Percentiles rank a stretch among this genome's conserved stretches.
Evolutionary conservation across 1,140 invertebrate species (phyloP).

Genomic region (Drosophila baimaii): DNA sequence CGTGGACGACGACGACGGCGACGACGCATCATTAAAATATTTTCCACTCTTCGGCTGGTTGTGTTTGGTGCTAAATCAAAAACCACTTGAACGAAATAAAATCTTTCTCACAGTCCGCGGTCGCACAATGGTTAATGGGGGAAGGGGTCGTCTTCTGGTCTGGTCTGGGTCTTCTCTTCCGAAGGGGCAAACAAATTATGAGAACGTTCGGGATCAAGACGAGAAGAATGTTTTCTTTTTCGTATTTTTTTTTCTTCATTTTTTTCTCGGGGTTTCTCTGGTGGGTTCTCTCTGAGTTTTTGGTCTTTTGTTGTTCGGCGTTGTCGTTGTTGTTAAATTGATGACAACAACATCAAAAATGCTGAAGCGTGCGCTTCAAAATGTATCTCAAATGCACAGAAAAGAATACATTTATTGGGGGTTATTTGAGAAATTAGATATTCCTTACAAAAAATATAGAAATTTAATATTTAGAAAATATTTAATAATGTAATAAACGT

Average conservation of each 20-base stretch:
- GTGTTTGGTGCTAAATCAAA: constrained; percentile 81
- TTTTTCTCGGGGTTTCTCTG: constrained; percentile 12
- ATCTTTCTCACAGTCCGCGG: constrained; percentile 77
- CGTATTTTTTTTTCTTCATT: neutral
- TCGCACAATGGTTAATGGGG: constrained; percentile 35
- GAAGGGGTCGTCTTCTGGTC: neutral
- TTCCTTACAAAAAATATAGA: too few species aligned
- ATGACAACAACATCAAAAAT: constrained; percentile 78
- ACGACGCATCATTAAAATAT: constrained; percentile 80
- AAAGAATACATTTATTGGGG: neutral
- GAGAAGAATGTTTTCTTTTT: constrained; percentile 70
- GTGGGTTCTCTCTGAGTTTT: constrained; percentile 37
- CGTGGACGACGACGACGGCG: constrained; percentile 22
- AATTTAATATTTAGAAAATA: neutral
- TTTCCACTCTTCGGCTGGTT: constrained; percentile 64
- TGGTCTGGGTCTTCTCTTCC: constrained; percentile 3
- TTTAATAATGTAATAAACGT: neutral
- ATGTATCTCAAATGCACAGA: constrained; percentile 67
- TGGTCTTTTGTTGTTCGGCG: constrained; percentile 32
- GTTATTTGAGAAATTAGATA: too few species aligned
- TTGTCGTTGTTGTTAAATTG: constrained; percentile 68
- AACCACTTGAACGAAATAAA: constrained; percentile 82
- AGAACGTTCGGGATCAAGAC: constrained; percentile 71
- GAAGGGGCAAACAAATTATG: constrained; percentile 74
- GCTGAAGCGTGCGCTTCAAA: constrained; percentile 79